Base-by-base conservation (phyloP, 35 echinoderm and acorn worm species). In the Apostichopus parvimensis region DNA sequence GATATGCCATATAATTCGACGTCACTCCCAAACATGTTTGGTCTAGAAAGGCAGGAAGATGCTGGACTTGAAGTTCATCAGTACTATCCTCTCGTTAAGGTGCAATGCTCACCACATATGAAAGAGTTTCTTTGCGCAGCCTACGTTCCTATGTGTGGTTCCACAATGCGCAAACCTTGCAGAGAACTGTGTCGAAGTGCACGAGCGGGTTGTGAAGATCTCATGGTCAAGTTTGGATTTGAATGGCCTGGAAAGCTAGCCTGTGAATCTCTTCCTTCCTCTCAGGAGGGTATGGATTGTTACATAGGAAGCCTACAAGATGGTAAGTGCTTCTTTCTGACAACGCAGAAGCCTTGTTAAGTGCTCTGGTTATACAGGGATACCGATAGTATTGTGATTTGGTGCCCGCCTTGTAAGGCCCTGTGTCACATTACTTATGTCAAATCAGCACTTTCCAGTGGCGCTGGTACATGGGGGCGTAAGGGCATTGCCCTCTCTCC, bases 121-220 rank as follows among this genome's bases (percentile, higher is more conserved):
- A 12, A 73, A 73, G 71, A 73, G 71, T 73, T 73, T 18, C 13
- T 73, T 73, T 73, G 71, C 71, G 0, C 20, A 22, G 3, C n/a
- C 20, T 73, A 73, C 20, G 71, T 73, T 3, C 71, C 71, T 17
- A 12, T 18, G 17, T 73, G 71, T 24, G 81, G 10, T 12, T 1
- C 55, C 8, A 60, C n/a, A 14, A n/a, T 9, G 15, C 18, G 58
- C 13, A 17, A 11, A 24, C 81, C 81, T 13, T 84, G 81, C 22
- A 84, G 58, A 84, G 81, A 84, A 15, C 52, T 84, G 21, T 84
- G 81, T 21, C 6, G 24, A 84, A 52, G 25, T 84, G 81, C 81
- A 17, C 17, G 23, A 11, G 56, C 57, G 6, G 81, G 55, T 6
- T 84, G 81, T n/a, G 58, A 18, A 6, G 81, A 59, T 4, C 2